Base-by-base conservation (phyloP, 1,140 invertebrate genomes). In the Leguminivora glycinivorella region DNA sequence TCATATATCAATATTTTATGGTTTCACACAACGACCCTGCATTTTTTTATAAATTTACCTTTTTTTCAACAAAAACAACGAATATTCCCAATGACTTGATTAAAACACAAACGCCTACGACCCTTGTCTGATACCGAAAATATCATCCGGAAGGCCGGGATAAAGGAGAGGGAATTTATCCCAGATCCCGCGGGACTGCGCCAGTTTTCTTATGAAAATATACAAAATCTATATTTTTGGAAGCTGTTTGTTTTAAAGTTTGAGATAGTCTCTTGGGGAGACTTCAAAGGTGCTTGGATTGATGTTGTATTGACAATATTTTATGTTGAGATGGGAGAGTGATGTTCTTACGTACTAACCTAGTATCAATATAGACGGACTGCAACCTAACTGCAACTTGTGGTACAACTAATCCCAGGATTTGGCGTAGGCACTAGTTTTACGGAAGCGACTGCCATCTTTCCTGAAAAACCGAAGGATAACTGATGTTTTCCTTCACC, bases 131-230 rank as follows among this genome's bases (percentile, higher is more conserved):
- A 22, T 6, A 52, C 47, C 22, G 47, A 52, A 52, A 63, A 63
- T 63, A 63, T 63, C 58, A 31, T 63, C 71, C 76, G 67, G 56
- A 74, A 75, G 75, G 72, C 34, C 38, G 66, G 74, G 74, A 74
- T 69, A 67, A 74, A 77, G 69, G 76, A 67, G 74, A 73, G 81
- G 71, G 81, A 85, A 84, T 82, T 77, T 72, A 75, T 75, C 71
- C 63, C n/a, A 77, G 75, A 56, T 67, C 73, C 66, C 43, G 25
- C n/a, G 67, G 68, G 73, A 69, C 56, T 56, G 70, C 74, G 75
- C 77, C 71, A 67, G 56, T 69, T 70, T 68, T 56, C 56, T 70
- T 70, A 78, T 81, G 72, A 75, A 81, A 81, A 79, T 70, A 77
- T 80, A 43, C 68, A 60, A 74, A 74, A 78, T 63, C 40, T 73